Evolutionary conservation across 1,140 invertebrate species (phyloP).

Genomic region (Lordiphosa clarofinis): DNA sequence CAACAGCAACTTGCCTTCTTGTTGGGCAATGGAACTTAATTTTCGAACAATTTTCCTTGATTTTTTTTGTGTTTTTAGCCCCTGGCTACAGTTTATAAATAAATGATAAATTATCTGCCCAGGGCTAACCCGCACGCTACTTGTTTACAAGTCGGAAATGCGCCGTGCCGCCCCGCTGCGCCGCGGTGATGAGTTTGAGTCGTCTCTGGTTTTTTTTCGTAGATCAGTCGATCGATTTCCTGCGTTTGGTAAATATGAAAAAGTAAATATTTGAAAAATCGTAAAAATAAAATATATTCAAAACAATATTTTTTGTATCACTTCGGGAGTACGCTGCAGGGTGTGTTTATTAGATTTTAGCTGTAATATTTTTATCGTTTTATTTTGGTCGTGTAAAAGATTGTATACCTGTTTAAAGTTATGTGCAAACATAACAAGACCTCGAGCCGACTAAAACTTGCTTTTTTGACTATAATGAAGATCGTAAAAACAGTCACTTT

Average conservation of each 20-base stretch:
- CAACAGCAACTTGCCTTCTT: background rate
- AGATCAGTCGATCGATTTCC: conserved; percentile 8
- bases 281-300: background rate
- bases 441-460: too few species aligned
- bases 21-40: conserved; percentile 31
- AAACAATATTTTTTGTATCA: too few species aligned
- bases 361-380: too few species aligned
- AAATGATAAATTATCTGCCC: conserved; percentile 55
- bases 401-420: too few species aligned
- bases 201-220: background rate
- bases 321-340: too few species aligned
- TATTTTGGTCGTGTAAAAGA: too few species aligned
- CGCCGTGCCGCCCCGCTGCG: conserved; percentile 1
- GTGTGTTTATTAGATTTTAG: too few species aligned
- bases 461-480: too few species aligned
- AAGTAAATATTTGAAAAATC: conserved; percentile 5
- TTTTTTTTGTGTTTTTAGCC: conserved; percentile 16
- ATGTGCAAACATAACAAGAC: too few species aligned
- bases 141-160: conserved; percentile 16
- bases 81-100: conserved; percentile 43
- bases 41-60: conserved; percentile 11
- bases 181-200: too few species aligned
- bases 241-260: conserved; percentile 2
- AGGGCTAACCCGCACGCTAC: conserved; percentile 5
- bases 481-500: too few species aligned